Base-by-base conservation (phyloP, 1,140 invertebrate genomes). In the Armadillidium nasatum region DNA sequence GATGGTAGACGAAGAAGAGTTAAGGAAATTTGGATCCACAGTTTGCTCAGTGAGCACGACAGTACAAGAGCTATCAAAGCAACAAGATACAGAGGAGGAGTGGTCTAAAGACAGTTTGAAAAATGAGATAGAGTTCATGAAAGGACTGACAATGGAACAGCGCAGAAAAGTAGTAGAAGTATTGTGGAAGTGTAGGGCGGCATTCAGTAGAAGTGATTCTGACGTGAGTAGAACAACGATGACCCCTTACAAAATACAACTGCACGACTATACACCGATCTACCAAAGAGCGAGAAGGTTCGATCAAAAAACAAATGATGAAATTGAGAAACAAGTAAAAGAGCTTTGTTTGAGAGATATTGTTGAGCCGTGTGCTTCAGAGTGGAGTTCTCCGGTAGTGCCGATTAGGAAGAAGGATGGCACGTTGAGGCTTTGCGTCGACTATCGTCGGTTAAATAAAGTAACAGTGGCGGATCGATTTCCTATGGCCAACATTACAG, bases 351-450 rank as follows among this genome's bases (percentile, higher is more conserved):
- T 23, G 11, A 15, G 10, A 4, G 11, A 44, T 10, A 72, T 72
- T 44, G 50, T 43, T 10, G 71, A 44, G 10, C 10, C 33, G 21
- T 45, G 33, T 10, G n/a, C 9, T 2, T 72, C 71, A 72, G 9
- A 43, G 9, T 72, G 71, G 71, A 45, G 43, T 15, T 72, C 33
- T 0, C 71, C 71, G n/a, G 71, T 44, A 10, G 71, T 72, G 15
- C 21, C 71, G 10, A 23, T 72, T 43, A 21, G 33, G 50, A 72
- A 72, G 11, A 72, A 72, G 21, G 71, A 72, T 44, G 71, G 71
- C 9, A 72, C 71, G 3, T 11, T 72, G 13, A 11, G 71, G n/a
- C 71, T 72, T 0, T 72, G 71, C 43, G 71, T 72, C 0, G 33
- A 72, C 50, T 72, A 72, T 72, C 19, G 7, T 4, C 0, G 71